Percentiles rank a stretch among this genome's conserved stretches.
Evolutionary conservation across 2,113 vertebrate genomes (phyloP).

Genomic region (Ictalurus punctatus): DNA sequence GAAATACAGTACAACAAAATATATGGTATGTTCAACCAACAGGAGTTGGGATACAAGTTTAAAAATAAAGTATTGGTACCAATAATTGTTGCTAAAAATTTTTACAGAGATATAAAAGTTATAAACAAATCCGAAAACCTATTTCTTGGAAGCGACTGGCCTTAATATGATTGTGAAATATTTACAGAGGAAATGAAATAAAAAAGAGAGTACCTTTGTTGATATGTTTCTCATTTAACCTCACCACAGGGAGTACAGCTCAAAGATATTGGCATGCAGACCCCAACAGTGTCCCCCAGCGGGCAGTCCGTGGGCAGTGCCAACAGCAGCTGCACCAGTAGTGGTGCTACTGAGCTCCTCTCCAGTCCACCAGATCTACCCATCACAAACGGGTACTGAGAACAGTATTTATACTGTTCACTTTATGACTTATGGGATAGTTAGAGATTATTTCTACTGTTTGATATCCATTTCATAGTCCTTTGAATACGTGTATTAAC

Average conservation of each 20-base stretch:
- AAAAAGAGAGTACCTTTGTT: neutral
- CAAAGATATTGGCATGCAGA: constrained; percentile 83
- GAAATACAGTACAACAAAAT: neutral
- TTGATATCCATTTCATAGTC: neutral
- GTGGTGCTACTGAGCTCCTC: constrained; percentile 80
- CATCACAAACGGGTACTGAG: constrained; percentile 81
- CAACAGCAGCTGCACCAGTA: constrained; percentile 70
- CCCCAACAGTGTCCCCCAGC: constrained; percentile 84
- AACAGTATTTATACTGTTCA: neutral
- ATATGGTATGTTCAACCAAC: neutral
- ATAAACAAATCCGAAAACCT: neutral
- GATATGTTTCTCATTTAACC: constrained; percentile 1
- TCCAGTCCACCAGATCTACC: constrained; percentile 77
- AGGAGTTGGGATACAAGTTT: neutral
- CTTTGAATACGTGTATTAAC: neutral
- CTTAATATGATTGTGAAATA: neutral
- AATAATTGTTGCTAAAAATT: neutral
- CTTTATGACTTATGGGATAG: neutral
- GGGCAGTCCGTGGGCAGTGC: constrained; percentile 86
- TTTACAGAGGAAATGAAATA: neutral
- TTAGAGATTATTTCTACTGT: neutral
- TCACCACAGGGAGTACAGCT: constrained; percentile 80
- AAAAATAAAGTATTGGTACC: neutral
- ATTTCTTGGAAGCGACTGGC: neutral
- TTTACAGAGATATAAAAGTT: neutral